These are phyloP conservation scores for Meriones unguiculatus DNA, from an alignment of 2,113 vertebrate species.

Conservation along the genomic window DNA sequence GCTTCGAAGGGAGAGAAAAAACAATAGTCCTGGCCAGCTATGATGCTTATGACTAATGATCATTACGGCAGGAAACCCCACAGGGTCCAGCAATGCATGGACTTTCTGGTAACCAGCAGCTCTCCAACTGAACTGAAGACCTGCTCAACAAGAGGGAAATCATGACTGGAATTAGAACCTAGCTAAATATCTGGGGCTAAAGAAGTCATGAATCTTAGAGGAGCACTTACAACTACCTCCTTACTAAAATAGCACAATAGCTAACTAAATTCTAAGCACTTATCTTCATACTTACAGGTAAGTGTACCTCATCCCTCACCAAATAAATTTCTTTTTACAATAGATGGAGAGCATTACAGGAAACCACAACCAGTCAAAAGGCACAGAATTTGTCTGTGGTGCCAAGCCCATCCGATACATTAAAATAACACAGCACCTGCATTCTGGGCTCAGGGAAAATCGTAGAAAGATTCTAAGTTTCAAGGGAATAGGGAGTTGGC, in stretches of 20 bases:
- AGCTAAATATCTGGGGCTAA: background rate
- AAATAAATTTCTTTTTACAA: background rate
- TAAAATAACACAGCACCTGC: background rate
- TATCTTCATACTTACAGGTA: background rate
- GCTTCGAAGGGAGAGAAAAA: background rate
- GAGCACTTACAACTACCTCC: background rate
- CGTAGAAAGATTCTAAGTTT: too few relatives aligned
- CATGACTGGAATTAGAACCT: background rate
- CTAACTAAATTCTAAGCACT: too few relatives aligned
- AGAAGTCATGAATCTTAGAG: background rate
- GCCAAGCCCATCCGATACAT: background rate
- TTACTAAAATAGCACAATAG: too few relatives aligned
- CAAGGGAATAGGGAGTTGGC: too few relatives aligned
- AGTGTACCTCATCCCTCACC: background rate
- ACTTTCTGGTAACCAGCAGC: background rate
- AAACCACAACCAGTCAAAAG: background rate
- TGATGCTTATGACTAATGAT: background rate
- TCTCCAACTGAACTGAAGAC: background rate
- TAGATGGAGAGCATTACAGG: background rate
- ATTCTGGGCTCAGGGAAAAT: background rate
- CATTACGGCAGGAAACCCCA: background rate
- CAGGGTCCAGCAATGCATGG: background rate
- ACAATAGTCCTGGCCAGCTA: background rate
- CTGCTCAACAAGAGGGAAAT: background rate
- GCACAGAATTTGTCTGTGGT: background rate